phyloP scores from a whole-genome alignment of 1,140 invertebrate species.

The Tetraneura akinire region DNA sequence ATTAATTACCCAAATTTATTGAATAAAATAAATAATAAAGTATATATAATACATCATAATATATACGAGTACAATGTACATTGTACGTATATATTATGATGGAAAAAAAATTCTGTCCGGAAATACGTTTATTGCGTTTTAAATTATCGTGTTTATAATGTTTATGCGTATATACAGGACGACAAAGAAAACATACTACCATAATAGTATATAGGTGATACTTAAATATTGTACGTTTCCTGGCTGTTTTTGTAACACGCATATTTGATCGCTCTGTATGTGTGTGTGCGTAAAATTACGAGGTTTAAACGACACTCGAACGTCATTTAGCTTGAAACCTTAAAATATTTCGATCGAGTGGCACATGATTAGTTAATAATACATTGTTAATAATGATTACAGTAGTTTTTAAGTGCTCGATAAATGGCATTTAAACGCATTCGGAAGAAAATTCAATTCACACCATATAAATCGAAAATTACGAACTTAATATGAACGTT shows the following conservation, averaged over 20 bases:
- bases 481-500: too few relatives aligned
- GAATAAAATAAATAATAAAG: too few relatives aligned
- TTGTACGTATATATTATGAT: too few relatives aligned
- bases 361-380: constrained; percentile 1
- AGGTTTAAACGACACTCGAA: constrained; percentile 7
- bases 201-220: neutral
- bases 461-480: too few relatives aligned
- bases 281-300: neutral
- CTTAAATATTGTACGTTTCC: neutral
- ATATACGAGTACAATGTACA: too few relatives aligned
- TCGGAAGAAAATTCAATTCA: neutral
- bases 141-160: too few relatives aligned
- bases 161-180: neutral
- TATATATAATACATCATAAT: too few relatives aligned
- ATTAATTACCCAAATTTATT: too few relatives aligned
- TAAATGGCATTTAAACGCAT: neutral
- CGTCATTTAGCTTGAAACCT: neutral
- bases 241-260: too few relatives aligned
- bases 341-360: neutral
- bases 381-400: neutral
- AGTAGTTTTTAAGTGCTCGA: neutral
- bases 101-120: too few relatives aligned
- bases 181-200: neutral
- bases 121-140: too few relatives aligned
- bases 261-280: too few relatives aligned